Base-by-base conservation (phyloP, 2,113 vertebrate genomes). In the Otis tarda region DNA sequence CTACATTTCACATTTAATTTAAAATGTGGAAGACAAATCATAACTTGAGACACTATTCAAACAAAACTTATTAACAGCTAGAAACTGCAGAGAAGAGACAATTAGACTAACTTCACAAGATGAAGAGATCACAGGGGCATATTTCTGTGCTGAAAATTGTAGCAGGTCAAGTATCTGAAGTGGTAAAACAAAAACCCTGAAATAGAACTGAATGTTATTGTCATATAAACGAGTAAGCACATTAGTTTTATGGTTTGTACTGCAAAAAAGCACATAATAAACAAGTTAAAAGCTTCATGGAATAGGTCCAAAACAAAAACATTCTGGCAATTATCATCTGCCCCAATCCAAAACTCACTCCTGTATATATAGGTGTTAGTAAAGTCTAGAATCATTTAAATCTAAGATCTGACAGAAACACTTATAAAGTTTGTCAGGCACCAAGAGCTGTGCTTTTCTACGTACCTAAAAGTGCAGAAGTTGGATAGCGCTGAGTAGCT, bases 1-100 rank as follows among this genome's bases (percentile, higher is more conserved):
- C 17, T 47, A 23, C 9, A 47, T 49, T 86, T 90, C 59, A 77
- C 28, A 77, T 64, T 86, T 78, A 70, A 92, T 84, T 93, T 87
- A 86, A 93, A 94, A 75, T 10, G 35, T 22, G 14, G n/a, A 60
- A 79, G 23, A 96, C 28, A 84, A 87, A 90, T 33, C 19, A 21
- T 53, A 82, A 63, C 22, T 65, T 76, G 35, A 85, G 56, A 82
- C 7, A 19, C 55, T 69, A 59, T 60, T 93, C 30, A 83, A 47
- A 80, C 55, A 82, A 79, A 35, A 31, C 68, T 79, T 74, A 88
- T 56, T 70, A 89, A 77, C 43, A 83, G 15, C 70, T 64, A 65
- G 61, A 76, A 95, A 85, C 50, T 89, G 83, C 71, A 94, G 55
- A 52, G 71, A 83, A 94, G 55, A 90, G 27, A 92, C 25, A 57